Evolutionary conservation across 2,797 vertebrate species (phyloP).

Genomic region (Salarias fasciatus): DNA sequence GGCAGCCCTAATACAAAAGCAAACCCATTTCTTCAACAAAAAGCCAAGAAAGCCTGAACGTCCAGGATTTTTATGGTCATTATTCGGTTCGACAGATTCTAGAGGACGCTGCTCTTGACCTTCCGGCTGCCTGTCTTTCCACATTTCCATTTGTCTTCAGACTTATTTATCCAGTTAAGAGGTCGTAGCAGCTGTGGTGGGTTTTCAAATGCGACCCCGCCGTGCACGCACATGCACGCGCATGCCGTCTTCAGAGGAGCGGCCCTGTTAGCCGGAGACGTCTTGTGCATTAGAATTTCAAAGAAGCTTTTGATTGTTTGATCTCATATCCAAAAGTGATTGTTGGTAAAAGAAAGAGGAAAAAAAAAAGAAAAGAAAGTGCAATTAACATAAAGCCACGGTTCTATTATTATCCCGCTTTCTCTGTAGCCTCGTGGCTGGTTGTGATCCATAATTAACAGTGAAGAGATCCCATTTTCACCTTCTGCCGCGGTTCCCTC

Average conservation of each 20-base stretch:
- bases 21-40: too few species aligned
- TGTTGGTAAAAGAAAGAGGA: slow-evolving; percentile 56
- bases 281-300: slow-evolving; percentile 12
- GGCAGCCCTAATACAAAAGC: too few species aligned
- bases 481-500: slow-evolving; percentile 56
- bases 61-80: too few species aligned
- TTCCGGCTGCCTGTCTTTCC: slow-evolving; percentile 24
- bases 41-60: too few species aligned
- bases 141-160: slow-evolving; percentile 57
- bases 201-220: slow-evolving; percentile 35
- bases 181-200: slow-evolving; percentile 55
- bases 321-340: slow-evolving; percentile 78
- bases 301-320: slow-evolving; percentile 73
- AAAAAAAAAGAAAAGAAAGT: slow-evolving; percentile 40
- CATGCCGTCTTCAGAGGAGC: slow-evolving; percentile 66
- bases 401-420: slow-evolving; percentile 69
- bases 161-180: slow-evolving; percentile 60
- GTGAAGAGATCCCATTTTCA: slow-evolving; percentile 67
- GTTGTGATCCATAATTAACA: slow-evolving; percentile 81
- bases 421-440: slow-evolving; percentile 63
- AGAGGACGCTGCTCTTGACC: slow-evolving; percentile 20
- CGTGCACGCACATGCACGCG: slow-evolving; percentile 20
- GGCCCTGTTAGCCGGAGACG: slow-evolving; percentile 69
- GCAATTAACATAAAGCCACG: slow-evolving; percentile 73
- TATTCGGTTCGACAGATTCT: too few species aligned